A percentile compares a stretch with the other conserved stretches of the same genome.
Conservation (phyloP, 2,888 invertebrate species). For the Catocala sponsa region DNA sequence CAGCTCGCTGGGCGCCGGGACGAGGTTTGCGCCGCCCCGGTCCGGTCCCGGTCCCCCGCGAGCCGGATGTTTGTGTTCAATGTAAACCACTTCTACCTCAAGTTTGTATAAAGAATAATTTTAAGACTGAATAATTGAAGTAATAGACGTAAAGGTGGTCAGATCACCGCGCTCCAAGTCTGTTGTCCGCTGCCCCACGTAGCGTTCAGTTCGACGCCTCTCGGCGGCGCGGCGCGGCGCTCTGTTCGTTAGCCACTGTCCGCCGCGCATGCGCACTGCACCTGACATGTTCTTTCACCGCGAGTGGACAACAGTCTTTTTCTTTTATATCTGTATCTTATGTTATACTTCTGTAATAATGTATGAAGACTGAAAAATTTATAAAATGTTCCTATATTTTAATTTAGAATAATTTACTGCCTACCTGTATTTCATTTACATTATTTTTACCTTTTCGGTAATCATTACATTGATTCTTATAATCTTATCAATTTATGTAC, state of each 20-base stretch:
- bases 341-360: conserved; percentile 82
- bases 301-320: conserved; percentile 80
- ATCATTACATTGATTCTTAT: conserved; percentile 82
- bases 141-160: conserved; percentile 78
- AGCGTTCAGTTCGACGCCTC: no score
- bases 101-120: conserved; percentile 64
- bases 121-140: conserved; percentile 82
- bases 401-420: conserved; percentile 86
- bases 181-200: no score
- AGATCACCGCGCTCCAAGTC: conserved; percentile 82
- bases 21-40: conserved; percentile 31
- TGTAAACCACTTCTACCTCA: conserved; percentile 81
- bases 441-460: conserved; percentile 81
- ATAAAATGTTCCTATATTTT: conserved; percentile 86
- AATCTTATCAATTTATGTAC: conserved; percentile 85
- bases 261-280: no score
- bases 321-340: conserved; percentile 69
- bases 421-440: conserved; percentile 81
- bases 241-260: conserved; percentile 21
- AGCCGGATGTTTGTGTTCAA: conserved; percentile 64
- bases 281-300: conserved; percentile 50
- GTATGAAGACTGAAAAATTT: conserved; percentile 83
- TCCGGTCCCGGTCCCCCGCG: conserved; percentile 45
- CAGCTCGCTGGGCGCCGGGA: conserved; percentile 48
- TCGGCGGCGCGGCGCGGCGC: no score